Evolutionary conservation across 1,140 invertebrate species (phyloP), one percentile per base, ranked within the genome.

Genomic region (Hyles euphorbiae): DNA sequence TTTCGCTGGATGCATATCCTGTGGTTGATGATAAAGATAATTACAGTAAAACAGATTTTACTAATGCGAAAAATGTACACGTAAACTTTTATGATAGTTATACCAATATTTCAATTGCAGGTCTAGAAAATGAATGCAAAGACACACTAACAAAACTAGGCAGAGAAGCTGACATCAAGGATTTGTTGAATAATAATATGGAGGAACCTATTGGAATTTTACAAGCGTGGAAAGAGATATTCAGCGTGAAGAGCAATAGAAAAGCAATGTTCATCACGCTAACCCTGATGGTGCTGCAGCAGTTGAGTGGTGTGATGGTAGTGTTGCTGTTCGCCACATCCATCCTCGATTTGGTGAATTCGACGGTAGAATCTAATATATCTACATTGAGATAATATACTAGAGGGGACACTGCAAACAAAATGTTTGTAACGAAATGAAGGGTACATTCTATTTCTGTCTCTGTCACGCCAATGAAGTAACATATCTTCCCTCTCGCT

Each of bases 201-300:
- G 36, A 40, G 4, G 36, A 40, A 40, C 36, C 36, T 8, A 8
- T 40, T 5, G 36, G 36, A 40, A 8, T 40, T 8, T 8, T 40
- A 8, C 5, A 40, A 40, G 36, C 36, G 4, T 40, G 36, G 36
- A 40, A 5, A 0, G 74, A 78, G 54, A 75, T 81, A 36, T 74
- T 81, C 46, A 77, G 76, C n/a, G 69, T 76, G 5, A 78, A 74
- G 51, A 64, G 70, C 0, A 81, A 81, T 33, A 73, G 74, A 48
- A 66, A 63, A n/a, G 70, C 74, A 0, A 61, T 81, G 2, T 69
- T 72, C 7, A 77, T 81, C 32, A 78, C 78, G 0, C 51, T 76
- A 3, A 70, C 65, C 45, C 52, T 81, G 11, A 74, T 72, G 55
- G 73, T 70, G 0, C 52, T 78, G 8, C 76, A 81, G 52, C 70